Evolutionary conservation across 2,113 vertebrate species (phyloP), one percentile per base, ranked within the genome.

Genomic region (Opisthocomus hoazin): DNA sequence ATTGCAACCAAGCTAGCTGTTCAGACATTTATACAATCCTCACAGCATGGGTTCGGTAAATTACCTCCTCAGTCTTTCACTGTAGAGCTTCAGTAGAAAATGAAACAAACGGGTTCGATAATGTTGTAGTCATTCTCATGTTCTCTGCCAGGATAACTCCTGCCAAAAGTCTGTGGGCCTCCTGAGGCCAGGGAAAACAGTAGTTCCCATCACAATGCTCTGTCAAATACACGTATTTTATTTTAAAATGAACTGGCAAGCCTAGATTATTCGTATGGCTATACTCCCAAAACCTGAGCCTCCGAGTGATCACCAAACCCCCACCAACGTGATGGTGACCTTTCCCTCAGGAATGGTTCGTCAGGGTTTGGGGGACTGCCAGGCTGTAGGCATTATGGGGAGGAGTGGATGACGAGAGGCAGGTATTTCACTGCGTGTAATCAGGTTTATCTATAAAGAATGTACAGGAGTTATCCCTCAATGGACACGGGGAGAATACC

Each of bases 231-330:
- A 43, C 0, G 0, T 53, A 32, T 79, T 93, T 92, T 57, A 90
- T 68, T 94, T 90, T 53, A 45, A 92, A 77, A 63, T 24, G 24
- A 94, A 39, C 51, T 51, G n/a, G 29, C 46, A 87, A 84, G 43
- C 29, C 56, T 84, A 11, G n/a, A 54, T 36, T 66, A 60, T 43
- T 53, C 56, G 46, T 71, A 74, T 4, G 15, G 73, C 37, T 92
- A 50, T 0, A 0, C 39, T 89, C 46, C 71, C 71, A 54, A 75
- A 75, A 6, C 26, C 34, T 15, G 36, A 16, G 34, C 22, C 78
- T 82, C 50, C 70, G 71, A 16, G 27, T 57, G 54, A 46, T 48
- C 32, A 46, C 16, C 48, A 29, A 88, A 70, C 15, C 41, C 45
- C 26, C 45, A 27, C 1, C 1, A 56, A 17, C 3, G 30, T 12